Evolutionary conservation across 2,888 invertebrate species (phyloP).

Genomic region (Digitonthophagus gazella): DNA sequence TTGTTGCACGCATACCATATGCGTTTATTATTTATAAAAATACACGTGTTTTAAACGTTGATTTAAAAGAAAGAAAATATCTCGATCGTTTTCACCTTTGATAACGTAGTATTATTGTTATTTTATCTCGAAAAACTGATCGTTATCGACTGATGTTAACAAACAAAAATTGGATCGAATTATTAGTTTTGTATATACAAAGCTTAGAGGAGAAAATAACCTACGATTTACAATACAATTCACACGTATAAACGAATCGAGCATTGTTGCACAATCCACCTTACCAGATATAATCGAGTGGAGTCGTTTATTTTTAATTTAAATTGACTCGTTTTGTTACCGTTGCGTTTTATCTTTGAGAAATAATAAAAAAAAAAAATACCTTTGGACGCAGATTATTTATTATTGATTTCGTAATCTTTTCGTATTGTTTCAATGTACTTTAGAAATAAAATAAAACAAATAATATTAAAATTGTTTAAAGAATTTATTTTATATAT

Average conservation of each 20-base stretch:
- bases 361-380: background rate
- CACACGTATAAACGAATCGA: too few species aligned
- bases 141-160: background rate
- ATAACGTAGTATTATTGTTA: background rate
- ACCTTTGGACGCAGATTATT: background rate
- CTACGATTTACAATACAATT: too few species aligned
- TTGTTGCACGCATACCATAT: too few species aligned
- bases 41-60: too few species aligned
- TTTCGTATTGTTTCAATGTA: background rate
- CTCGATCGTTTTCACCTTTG: background rate
- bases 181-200: too few species aligned
- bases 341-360: background rate
- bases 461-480: too few species aligned
- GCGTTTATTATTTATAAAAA: too few species aligned
- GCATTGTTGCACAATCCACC: too few species aligned
- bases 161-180: background rate
- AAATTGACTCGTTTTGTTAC: background rate
- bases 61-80: too few species aligned
- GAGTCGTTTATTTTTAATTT: background rate
- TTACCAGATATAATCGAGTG: background rate
- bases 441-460: too few species aligned
- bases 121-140: background rate
- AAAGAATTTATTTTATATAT: too few species aligned
- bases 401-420: background rate
- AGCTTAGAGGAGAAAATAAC: too few species aligned